Evolutionary conservation across 2,888 invertebrate species (phyloP).

Genomic region (Drosophila algonquin): DNA sequence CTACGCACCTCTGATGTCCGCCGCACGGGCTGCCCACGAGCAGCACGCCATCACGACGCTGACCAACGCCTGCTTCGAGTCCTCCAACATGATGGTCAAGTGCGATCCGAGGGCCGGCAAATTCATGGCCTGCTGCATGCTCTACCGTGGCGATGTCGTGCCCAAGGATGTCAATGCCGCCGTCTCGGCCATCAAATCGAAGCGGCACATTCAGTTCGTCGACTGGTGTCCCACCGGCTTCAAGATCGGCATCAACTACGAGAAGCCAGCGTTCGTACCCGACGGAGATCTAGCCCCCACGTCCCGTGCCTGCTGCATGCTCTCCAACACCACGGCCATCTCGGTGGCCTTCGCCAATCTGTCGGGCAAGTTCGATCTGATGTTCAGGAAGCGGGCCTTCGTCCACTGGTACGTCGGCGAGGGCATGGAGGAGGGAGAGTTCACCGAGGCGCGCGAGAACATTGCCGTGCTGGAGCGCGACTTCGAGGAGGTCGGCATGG

Average conservation of each 20-base stretch:
- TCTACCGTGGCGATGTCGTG: conserved; percentile 95
- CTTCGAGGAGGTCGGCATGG: conserved; percentile 82
- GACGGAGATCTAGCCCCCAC: conserved; percentile 92
- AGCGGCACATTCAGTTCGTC: conserved; percentile 93
- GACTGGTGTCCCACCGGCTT: conserved; percentile 98
- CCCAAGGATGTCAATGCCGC: conserved; percentile 94
- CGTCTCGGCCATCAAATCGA: conserved; percentile 90
- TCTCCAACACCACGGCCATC: conserved; percentile 95
- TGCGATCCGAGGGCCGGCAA: conserved; percentile 93
- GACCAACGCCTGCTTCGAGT: conserved; percentile 94
- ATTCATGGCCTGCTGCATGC: conserved; percentile 95
- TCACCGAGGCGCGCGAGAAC: conserved; percentile 83
- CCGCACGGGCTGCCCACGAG: conserved; percentile 77
- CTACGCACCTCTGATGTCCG: conserved; percentile 81
- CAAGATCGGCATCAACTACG: conserved; percentile 94
- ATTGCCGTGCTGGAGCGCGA: conserved; percentile 82
- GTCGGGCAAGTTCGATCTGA: conserved; percentile 96
- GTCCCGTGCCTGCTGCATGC: conserved; percentile 94
- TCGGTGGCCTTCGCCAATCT: conserved; percentile 95
- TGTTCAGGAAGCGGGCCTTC: conserved; percentile 88
- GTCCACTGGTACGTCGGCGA: conserved; percentile 93
- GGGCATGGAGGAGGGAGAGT: conserved; percentile 84
- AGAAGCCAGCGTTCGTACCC: conserved; percentile 91
- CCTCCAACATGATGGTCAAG: conserved; percentile 94
- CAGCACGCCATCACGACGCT: conserved; percentile 87